These are phyloP conservation scores for Ranitomeya variabilis DNA, from an alignment of 2,113 vertebrate species.

Conservation along the genomic window DNA sequence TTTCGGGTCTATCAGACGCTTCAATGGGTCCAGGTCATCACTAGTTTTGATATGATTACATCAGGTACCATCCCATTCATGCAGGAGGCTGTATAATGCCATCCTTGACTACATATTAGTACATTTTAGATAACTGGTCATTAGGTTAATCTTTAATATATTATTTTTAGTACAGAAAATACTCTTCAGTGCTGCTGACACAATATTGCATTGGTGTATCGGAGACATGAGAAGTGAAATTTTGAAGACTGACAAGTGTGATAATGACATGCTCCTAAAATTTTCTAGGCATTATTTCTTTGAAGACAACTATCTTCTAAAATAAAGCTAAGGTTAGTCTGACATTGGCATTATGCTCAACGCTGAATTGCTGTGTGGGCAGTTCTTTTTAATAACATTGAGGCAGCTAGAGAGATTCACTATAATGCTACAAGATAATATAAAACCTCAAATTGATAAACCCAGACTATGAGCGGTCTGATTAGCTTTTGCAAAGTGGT, in stretches of 20 bases:
- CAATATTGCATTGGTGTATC: not conserved
- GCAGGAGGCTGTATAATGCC: not conserved
- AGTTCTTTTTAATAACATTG: not conserved
- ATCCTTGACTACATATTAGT: not conserved
- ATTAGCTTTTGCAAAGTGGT: not conserved
- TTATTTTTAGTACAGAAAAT: not conserved
- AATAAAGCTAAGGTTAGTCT: not conserved
- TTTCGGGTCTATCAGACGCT: too few species aligned
- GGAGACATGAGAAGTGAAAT: not conserved
- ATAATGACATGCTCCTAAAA: not conserved
- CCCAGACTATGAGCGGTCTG: not conserved
- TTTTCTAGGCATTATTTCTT: not conserved
- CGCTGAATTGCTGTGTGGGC: not conserved
- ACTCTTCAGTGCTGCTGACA: not conserved
- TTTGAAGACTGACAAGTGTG: not conserved
- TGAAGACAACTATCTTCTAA: not conserved
- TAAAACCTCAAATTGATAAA: not conserved
- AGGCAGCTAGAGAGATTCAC: not conserved
- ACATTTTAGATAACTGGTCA: too few species aligned
- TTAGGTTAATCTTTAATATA: not conserved
- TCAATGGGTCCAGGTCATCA: too few species aligned
- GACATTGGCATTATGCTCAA: not conserved
- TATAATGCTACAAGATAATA: constrained; percentile 8
- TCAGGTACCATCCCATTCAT: too few species aligned
- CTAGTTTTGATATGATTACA: too few species aligned